Base-by-base conservation (phyloP, 2,797 vertebrate genomes). In the Pangasius mekongensis region DNA sequence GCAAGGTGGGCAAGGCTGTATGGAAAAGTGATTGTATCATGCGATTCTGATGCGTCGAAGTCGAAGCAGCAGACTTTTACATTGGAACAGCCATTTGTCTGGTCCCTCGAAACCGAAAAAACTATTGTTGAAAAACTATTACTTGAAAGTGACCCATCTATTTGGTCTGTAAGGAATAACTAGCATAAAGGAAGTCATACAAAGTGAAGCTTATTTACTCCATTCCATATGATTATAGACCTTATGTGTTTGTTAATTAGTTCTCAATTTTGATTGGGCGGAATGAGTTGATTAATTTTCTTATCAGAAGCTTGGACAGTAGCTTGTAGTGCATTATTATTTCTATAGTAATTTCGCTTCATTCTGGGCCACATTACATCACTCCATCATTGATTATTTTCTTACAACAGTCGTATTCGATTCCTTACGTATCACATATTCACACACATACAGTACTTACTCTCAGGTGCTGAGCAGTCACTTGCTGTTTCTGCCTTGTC, bases 401-500 rank as follows among this genome's bases (percentile, higher is more conserved):
- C 58, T 54, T 62, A 71, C 3, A 77, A 64, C 22, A n/a, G 22
- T 43, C 30, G 4, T 8, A n/a, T 67, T 49, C 24, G 7, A 18
- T 36, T 76, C 47, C 4, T n/a, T 24, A 27, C 3, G 3, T 6
- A 52, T 60, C 54, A 87, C 24, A 64, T 20, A 64, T 36, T 60
- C 43, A 49, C 83, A 52, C 20, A 39, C 3, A 66, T 43, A 69
- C 49, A 27, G 86, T 87, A 96, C 96, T 96, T 93, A 97, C 96
- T 93, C 91, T 96, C 96, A 66, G 95, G 95, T 89, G 94, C 97
- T 1, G 97, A 98, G 94, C 97, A 97, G 54, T 98, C 97, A 0
- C 98, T 98, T 91, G 97, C 96, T 49, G 97, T 95, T 94, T 99
- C 98, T 0, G 97, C 96, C 94, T 98, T 99, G 95, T 99, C 98